Conservation (phyloP, 1,140 invertebrate genomes). For the Cotesia typhae region DNA sequence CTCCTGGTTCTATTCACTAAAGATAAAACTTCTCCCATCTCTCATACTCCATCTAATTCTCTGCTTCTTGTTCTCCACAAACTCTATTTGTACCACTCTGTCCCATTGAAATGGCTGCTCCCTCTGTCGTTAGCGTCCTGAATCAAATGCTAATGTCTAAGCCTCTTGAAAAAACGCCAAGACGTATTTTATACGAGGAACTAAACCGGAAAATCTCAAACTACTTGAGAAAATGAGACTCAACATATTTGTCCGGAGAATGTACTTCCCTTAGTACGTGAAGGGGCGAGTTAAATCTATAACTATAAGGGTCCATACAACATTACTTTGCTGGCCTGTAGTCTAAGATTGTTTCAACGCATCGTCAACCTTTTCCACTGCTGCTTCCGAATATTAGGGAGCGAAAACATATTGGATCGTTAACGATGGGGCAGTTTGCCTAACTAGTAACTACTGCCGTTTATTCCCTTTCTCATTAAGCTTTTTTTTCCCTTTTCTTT, state of each 20-base stretch:
- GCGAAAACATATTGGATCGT: slow-evolving; percentile 62
- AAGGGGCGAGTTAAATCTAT: background rate
- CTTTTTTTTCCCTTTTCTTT: slow-evolving; percentile 2
- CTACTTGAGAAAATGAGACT: slow-evolving; percentile 41
- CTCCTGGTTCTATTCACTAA: background rate
- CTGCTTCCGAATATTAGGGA: background rate
- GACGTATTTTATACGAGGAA: background rate
- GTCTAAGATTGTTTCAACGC: background rate
- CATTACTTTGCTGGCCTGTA: slow-evolving; percentile 12
- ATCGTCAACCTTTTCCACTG: slow-evolving; percentile 35
- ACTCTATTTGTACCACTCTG: too few relatives aligned
- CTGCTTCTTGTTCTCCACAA: too few relatives aligned
- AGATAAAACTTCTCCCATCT: slow-evolving; percentile 1
- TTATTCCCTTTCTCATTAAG: slow-evolving; percentile 26
- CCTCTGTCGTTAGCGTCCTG: background rate
- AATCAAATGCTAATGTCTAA: background rate
- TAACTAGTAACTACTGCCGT: slow-evolving; percentile 51
- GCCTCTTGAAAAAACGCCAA: background rate
- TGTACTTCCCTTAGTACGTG: background rate
- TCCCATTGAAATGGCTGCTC: background rate
- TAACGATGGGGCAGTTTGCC: slow-evolving; percentile 54
- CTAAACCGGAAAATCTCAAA: slow-evolving; percentile 51
- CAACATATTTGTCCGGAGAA: background rate
- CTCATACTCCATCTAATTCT: slow-evolving; percentile 2
- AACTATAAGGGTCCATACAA: background rate